phyloP scores from a whole-genome alignment of 1,140 invertebrate genomes.

The Mylabris phalerata region DNA sequence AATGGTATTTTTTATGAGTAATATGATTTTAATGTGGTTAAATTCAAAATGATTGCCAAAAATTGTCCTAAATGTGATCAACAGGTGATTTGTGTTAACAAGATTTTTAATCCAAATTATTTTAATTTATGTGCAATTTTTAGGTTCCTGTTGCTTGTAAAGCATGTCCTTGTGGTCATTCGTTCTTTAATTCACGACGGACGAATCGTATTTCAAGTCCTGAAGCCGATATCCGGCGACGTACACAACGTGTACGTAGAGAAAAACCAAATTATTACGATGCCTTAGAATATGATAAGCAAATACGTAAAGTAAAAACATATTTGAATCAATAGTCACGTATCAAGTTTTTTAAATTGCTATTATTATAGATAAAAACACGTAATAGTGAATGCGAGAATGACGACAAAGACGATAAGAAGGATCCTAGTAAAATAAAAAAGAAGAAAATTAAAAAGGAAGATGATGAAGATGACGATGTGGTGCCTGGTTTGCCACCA shows the following conservation, averaged over 20 bases:
- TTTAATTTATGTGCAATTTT: constrained; percentile 7
- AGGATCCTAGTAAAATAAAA: constrained; percentile 45
- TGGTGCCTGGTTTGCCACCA: constrained; percentile 45
- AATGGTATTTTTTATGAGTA: too few relatives aligned
- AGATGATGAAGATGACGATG: constrained; percentile 52
- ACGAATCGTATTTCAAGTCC: constrained; percentile 43
- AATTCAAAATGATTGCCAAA: constrained; percentile 51
- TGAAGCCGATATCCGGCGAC: constrained; percentile 48
- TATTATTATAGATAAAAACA: constrained; percentile 42
- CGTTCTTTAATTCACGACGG: constrained; percentile 63
- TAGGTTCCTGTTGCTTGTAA: constrained; percentile 76
- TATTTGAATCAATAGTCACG: background rate
- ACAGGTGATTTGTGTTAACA: constrained; percentile 41
- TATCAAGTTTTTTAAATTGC: background rate
- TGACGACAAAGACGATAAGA: constrained; percentile 45
- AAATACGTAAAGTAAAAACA: constrained; percentile 50
- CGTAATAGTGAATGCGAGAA: constrained; percentile 43
- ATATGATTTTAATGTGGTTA: background rate
- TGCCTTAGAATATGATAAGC: constrained; percentile 67
- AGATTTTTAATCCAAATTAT: background rate
- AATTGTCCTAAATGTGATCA: constrained; percentile 55
- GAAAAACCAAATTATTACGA: constrained; percentile 80
- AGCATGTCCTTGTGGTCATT: constrained; percentile 70
- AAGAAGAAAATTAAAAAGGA: constrained; percentile 51
- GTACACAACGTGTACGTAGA: constrained; percentile 67